These are phyloP conservation scores for Agriotes lineatus DNA, from an alignment of 2,888 invertebrate genomes.

Conservation along the genomic window DNA sequence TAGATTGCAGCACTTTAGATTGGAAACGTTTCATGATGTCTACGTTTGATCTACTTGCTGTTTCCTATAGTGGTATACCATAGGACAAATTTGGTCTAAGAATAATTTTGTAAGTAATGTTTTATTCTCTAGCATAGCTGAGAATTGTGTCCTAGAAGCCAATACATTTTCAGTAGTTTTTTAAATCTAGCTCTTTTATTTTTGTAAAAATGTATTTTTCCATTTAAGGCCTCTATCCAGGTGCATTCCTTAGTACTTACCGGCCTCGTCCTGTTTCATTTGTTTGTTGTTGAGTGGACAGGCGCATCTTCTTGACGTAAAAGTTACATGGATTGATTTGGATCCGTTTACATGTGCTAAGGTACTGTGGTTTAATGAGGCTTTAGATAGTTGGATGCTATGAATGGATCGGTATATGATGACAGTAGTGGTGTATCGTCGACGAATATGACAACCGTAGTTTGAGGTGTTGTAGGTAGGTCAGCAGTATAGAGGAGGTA, in stretches of 20 bases:
- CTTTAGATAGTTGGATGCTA: not conserved
- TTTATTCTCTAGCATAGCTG: slow-evolving; percentile 10
- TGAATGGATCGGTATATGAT: not conserved
- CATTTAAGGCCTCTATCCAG: no score
- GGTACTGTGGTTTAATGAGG: not conserved
- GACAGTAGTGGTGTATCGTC: slow-evolving; percentile 17
- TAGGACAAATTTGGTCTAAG: not conserved
- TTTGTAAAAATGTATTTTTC: slow-evolving; percentile 3
- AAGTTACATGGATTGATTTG: no score
- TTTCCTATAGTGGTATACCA: no score
- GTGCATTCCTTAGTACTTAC: slow-evolving; percentile 1
- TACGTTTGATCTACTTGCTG: no score
- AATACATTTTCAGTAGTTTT: not conserved
- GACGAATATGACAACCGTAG: no score
- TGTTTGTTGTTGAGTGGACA: not conserved
- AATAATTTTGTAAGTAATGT: not conserved
- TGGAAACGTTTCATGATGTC: slow-evolving; percentile 11
- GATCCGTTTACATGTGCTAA: not conserved
- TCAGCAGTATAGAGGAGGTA: no score
- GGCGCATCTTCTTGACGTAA: not conserved
- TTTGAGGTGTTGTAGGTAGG: no score
- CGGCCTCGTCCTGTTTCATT: not conserved
- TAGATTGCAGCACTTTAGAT: not conserved
- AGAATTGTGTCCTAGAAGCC: no score
- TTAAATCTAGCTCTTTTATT: not conserved